These are phyloP conservation scores for Anastatus disparis DNA, from an alignment of 1,140 invertebrate species.

Conservation along the genomic window DNA sequence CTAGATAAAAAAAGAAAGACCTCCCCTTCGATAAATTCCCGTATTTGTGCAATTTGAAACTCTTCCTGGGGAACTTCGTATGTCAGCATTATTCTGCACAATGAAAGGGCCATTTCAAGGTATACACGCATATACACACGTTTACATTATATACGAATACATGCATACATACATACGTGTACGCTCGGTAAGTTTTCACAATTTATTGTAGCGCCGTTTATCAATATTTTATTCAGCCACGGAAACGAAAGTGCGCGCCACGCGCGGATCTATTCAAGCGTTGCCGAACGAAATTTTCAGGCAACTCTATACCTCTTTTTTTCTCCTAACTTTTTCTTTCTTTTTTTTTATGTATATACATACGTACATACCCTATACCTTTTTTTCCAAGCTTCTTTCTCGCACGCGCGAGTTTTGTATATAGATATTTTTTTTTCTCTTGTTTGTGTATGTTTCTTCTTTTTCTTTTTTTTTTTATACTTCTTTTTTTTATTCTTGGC, in stretches of 20 bases:
- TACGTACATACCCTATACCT: not conserved
- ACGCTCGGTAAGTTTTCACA: constrained; percentile 9
- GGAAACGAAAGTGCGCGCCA: constrained; percentile 21
- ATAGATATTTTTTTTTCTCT: too few relatives aligned
- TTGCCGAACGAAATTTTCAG: constrained; percentile 32
- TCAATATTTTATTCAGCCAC: constrained; percentile 41
- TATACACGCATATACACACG: not conserved
- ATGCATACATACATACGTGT: not conserved
- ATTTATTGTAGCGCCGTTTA: constrained; percentile 39
- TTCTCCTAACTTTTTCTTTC: not conserved
- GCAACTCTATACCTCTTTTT: not conserved
- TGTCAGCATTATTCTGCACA: constrained; percentile 41
- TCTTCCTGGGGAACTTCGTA: constrained; percentile 37
- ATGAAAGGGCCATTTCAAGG: constrained; percentile 36
- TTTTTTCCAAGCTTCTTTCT: not conserved
- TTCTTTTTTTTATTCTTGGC: too few relatives aligned
- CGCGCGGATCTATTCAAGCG: constrained; percentile 15
- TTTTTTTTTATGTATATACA: too few relatives aligned
- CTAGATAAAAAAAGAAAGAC: too few relatives aligned
- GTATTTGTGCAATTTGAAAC: constrained; percentile 40
- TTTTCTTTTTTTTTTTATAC: too few relatives aligned
- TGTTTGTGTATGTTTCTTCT: too few relatives aligned
- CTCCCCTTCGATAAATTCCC: constrained; percentile 32
- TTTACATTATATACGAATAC: not conserved
- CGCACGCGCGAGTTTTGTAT: not conserved